Conservation (phyloP, 2,888 invertebrate genomes). For the Acleris emargana region DNA sequence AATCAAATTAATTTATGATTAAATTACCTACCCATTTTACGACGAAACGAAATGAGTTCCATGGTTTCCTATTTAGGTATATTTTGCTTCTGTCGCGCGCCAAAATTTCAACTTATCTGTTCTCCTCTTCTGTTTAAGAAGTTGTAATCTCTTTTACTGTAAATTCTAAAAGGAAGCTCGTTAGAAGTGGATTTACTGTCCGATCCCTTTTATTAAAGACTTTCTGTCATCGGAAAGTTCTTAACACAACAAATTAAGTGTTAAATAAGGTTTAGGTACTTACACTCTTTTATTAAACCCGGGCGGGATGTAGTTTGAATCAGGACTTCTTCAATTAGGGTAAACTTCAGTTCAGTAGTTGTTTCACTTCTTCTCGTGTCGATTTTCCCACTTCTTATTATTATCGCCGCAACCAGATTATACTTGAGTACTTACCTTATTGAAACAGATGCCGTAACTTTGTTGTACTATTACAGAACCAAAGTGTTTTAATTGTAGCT, state of each 20-base stretch:
- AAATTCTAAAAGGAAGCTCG: slow-evolving; percentile 48
- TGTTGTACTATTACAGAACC: too few relatives aligned
- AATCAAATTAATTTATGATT: slow-evolving; percentile 18
- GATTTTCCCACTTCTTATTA: too few relatives aligned
- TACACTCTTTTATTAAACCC: slow-evolving; percentile 1
- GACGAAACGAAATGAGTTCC: slow-evolving; percentile 25
- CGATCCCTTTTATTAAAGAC: slow-evolving; percentile 34
- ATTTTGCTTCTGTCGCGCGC: slow-evolving; percentile 35
- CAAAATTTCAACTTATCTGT: slow-evolving; percentile 56
- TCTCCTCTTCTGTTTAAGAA: slow-evolving; percentile 47
- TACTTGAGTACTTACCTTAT: too few relatives aligned
- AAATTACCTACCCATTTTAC: slow-evolving; percentile 22
- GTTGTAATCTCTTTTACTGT: slow-evolving; percentile 53
- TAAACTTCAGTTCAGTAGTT: too few relatives aligned
- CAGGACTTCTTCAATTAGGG: too few relatives aligned
- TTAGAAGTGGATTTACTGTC: slow-evolving; percentile 50
- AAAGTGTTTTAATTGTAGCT: too few relatives aligned
- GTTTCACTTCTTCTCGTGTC: too few relatives aligned
- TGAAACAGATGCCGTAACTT: too few relatives aligned
- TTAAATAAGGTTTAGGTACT: slow-evolving; percentile 2
- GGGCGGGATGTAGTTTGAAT: background rate
- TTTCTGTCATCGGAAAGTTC: slow-evolving; percentile 26
- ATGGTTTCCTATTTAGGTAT: slow-evolving; percentile 6
- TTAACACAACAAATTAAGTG: slow-evolving; percentile 17
- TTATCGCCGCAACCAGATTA: too few relatives aligned